These are phyloP conservation scores for Pseudomyrmex gracilis DNA, from an alignment of 1,140 invertebrate genomes.

Conservation along the genomic window DNA sequence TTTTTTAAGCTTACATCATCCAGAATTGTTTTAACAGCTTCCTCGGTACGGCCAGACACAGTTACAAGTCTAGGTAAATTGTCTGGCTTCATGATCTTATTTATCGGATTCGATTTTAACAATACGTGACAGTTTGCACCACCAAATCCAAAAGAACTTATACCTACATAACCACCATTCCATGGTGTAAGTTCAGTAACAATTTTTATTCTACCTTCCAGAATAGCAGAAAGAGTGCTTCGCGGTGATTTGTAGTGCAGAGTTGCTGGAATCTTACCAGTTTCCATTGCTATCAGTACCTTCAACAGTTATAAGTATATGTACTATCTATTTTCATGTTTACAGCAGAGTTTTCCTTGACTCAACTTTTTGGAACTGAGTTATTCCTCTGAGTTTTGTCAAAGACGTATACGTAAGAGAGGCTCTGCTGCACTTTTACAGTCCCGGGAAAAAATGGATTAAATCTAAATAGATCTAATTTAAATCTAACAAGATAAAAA, in stretches of 20 bases:
- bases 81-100: too few relatives aligned
- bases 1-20: constrained; percentile 85
- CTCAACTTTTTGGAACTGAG: too few relatives aligned
- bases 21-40: constrained; percentile 90
- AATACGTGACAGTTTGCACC: constrained; percentile 83
- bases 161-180: constrained; percentile 94
- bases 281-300: constrained; percentile 94
- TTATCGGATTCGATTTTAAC: too few relatives aligned
- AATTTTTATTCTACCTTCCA: constrained; percentile 94
- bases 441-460: too few relatives aligned
- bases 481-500: too few relatives aligned
- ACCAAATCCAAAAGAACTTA: constrained; percentile 99
- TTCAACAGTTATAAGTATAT: too few relatives aligned
- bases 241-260: constrained; percentile 93
- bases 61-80: constrained; percentile 81
- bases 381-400: too few relatives aligned
- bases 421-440: too few relatives aligned
- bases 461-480: too few relatives aligned
- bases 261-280: constrained; percentile 94
- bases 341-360: too few relatives aligned
- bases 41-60: constrained; percentile 93
- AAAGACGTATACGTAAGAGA: too few relatives aligned
- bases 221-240: constrained; percentile 94
- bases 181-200: constrained; percentile 93
- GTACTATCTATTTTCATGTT: too few relatives aligned